These are phyloP conservation scores for Phoxinus dragarum DNA, from an alignment of 2,797 vertebrate genomes.

Conservation along the genomic window DNA sequence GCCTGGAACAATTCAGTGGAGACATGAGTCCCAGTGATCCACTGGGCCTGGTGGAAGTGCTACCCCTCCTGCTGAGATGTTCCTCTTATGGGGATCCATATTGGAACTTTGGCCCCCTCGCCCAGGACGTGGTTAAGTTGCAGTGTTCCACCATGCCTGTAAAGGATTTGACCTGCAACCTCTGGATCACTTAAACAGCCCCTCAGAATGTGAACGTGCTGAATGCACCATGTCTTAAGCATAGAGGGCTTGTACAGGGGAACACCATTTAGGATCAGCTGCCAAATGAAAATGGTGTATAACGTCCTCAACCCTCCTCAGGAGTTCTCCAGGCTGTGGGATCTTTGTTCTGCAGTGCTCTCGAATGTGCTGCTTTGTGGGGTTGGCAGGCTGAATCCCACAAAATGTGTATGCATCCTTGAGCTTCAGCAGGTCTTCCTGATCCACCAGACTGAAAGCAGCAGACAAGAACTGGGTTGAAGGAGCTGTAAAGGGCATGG, in stretches of 20 bases:
- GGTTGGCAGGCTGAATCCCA: conserved; percentile 12
- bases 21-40: no score
- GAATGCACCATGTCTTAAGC: conserved; percentile 40
- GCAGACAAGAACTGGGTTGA: conserved; percentile 44
- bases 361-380: conserved; percentile 43
- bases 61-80: no score
- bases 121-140: no score
- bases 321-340: conserved; percentile 46
- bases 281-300: conserved; percentile 33
- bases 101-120: no score
- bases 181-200: conserved; percentile 52
- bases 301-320: conserved; percentile 41
- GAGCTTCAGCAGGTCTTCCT: conserved; percentile 26
- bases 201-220: conserved; percentile 31
- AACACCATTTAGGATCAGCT: conserved; percentile 24
- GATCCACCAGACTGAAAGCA: conserved; percentile 50
- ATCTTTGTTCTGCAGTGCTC: conserved; percentile 52
- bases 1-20: no score
- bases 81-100: no score
- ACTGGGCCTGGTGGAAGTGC: no score
- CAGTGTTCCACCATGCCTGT: conserved; percentile 54
- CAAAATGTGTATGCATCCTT: conserved; percentile 45
- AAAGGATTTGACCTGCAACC: conserved; percentile 32
- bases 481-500: conserved; percentile 43
- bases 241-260: conserved; percentile 47